Evolutionary conservation across 2,797 vertebrate genomes (phyloP), one percentile per base, ranked within the genome.

Genomic region (Sebastes iracundus): DNA sequence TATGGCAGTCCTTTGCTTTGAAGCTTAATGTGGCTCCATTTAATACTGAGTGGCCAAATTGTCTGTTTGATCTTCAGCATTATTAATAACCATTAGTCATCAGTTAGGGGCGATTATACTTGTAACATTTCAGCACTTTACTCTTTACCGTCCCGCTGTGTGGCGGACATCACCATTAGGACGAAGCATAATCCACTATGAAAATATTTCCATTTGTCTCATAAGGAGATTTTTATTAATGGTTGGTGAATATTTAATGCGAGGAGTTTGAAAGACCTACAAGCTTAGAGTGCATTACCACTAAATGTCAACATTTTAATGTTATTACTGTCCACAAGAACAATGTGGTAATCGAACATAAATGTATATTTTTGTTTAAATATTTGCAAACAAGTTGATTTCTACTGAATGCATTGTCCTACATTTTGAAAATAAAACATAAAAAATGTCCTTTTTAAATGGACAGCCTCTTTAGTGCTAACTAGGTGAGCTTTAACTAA

Each of bases 201-300:
- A 87, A 88, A 79, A 94, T 89, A 90, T 94, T 93, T 95, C 90
- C 85, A 95, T 95, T 94, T 95, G 90, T 93, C 92, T 94, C 72
- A 56, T 95, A 95, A 95, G 92, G 91, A 96, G 95, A 96, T 96
- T 96, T 92, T 81, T 95, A 95, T 95, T 95, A 95, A 96, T 96
- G 95, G 90, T 79, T 87, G 81, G 82, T 88, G 91, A 94, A 92
- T 86, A 75, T 91, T 68, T 90, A 92, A 93, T 92, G 86, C 77
- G 28, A 66, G 62, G 64, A 88, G 70, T 83, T 84, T 78, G 71
- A 68, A 66, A 84, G 67, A 77, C 63, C 72, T 82, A 58, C 27
- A 22, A 74, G 46, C n/a, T 63, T 60, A 55, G 58, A 73, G 52
- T 52, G 55, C 63, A 78, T 58, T 65, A 33, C 9, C 32, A 4